Base-by-base conservation (phyloP, 2,888 invertebrate genomes). In the Aethes cnicana region DNA sequence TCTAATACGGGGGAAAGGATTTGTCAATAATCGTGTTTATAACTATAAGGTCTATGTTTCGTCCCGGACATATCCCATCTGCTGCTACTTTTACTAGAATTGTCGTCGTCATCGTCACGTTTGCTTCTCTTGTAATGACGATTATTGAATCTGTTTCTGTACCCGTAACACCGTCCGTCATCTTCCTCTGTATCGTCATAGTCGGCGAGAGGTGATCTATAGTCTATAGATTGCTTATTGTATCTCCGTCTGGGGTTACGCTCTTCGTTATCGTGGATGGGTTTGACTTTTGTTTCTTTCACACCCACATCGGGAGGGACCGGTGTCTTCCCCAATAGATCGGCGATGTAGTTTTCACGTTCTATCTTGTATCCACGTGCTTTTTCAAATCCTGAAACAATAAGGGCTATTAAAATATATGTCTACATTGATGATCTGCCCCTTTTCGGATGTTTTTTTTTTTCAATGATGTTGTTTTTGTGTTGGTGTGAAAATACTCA, bases 291-390 rank as follows among this genome's bases (percentile, higher is more conserved):
- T 6, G 74, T 74, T 2, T 62, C 32, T 36, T 58, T 53, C 17
- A 30, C 23, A 9, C 77, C 72, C 9, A 75, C 43, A 30, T 77
- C 72, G 1, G 81, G 72, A 2, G 66, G 68, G 1, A 70, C 71
- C 4, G 64, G 63, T 8, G 57, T 46, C 1, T 48, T 57, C 2
- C 78, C 76, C 43, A 81, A 56, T 48, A 92, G 57, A 60, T 86
- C 83, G 8, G 81, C 72, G 47, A 91, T 62, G 66, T 93, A 94
- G 55, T 90, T 90, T 1, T 77, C 63, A 6, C 94, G 90, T 74
- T 94, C 94, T 21, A 95, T 93, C 54, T 85, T 63, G 68, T 95
- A 92, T 0, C 94, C 94, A 5, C 94, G 92, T 2, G 94, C 94
- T 12, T 72, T 75, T 68, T 91, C 89, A 64, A 95, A 94, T 59